phyloP scores from a whole-genome alignment of 2,888 invertebrate genomes.

The Imbricaverruca yamaguchii region DNA sequence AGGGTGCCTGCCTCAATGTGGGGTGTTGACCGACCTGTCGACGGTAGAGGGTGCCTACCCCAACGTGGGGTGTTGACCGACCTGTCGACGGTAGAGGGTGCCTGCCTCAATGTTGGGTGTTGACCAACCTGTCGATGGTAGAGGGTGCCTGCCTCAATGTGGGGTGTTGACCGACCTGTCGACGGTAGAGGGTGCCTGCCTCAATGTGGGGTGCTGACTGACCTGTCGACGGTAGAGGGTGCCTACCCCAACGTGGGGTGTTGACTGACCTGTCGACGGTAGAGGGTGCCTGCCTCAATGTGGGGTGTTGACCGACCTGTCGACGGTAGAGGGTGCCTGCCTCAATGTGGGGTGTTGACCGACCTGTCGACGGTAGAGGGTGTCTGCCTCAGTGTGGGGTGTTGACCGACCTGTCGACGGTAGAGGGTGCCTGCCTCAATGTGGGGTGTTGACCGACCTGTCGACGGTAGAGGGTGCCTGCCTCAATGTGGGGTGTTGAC shows the following conservation, averaged over 20 bases:
- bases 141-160: too few species aligned
- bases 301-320: constrained; percentile 45
- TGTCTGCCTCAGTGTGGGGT: too few species aligned
- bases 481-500: background rate
- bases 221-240: constrained; percentile 54
- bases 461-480: constrained; percentile 51
- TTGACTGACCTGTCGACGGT: constrained; percentile 54
- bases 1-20: too few species aligned
- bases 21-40: constrained; percentile 48
- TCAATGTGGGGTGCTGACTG: constrained; percentile 3
- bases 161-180: constrained; percentile 48
- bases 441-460: constrained; percentile 39
- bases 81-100: constrained; percentile 54
- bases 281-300: too few species aligned
- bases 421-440: too few species aligned
- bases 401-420: constrained; percentile 54
- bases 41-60: constrained; percentile 43
- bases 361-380: constrained; percentile 54
- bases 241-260: too few species aligned
- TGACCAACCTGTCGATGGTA: constrained; percentile 54
- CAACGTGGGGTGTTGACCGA: constrained; percentile 30
- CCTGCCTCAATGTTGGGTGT: too few species aligned
- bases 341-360: background rate
- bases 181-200: constrained; percentile 43
- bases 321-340: constrained; percentile 46